Evolutionary conservation across 2,113 vertebrate species (phyloP), one percentile per base, ranked within the genome.

Genomic region (Chinchilla lanigera): DNA sequence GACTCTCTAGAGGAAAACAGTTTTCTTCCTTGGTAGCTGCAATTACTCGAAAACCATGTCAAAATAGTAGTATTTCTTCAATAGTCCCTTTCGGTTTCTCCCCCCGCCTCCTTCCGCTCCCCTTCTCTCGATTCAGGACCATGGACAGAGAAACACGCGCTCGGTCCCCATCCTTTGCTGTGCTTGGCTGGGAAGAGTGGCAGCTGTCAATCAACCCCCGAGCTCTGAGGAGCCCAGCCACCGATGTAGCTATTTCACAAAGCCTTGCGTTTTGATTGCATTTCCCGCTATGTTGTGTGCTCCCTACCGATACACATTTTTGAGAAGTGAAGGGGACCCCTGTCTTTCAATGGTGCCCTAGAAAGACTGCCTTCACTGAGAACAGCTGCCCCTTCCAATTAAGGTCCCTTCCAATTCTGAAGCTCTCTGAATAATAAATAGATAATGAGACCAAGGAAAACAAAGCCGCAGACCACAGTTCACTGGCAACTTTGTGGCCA

Each of bases 21-120:
- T 90, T 93, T 95, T 95, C 93, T 95, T 94, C 80, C 89, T 86
- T 86, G 82, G 61, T 92, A 85, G 77, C 44, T 50, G 89, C 58
- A 97, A 28, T 96, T 94, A 89, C 81, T 65, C 61, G 85, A 63
- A 95, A 89, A 69, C 60, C 54, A 33, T 69, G 83, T 94, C 93
- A 86, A 86, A 94, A 84, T 41, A 93, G 80, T 8, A 20, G 8
- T 56, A 33, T 82, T 54, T 71, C n/a, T 90, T 38, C 58, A 61
- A 6, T 13, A 86, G 38, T 7, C 17, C 30, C 12, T 67, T 61
- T 58, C 33, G 28, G 30, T 33, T 24, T 30, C 11, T 47, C 2
- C 4, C 5, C 41, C 41, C n/a, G 5, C 19, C 4, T 11, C 41
- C 38, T 28, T 69, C 22, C 14, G 1, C 9, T 22, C 20, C 14